Base-by-base conservation (phyloP, 1,140 invertebrate species). In the Brachionus rubens region DNA sequence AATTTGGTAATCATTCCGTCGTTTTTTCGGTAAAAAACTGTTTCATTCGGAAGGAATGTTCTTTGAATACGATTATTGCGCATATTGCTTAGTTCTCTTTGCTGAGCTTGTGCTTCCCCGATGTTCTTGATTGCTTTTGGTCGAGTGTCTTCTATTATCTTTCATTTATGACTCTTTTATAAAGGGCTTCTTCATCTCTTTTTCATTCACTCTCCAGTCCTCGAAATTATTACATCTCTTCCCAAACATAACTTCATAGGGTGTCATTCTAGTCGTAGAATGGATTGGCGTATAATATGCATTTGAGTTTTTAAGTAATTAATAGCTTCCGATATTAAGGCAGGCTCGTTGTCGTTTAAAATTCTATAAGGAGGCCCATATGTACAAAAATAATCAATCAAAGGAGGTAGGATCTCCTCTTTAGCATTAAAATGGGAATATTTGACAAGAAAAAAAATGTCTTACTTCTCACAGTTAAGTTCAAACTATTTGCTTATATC, bases 1-100 rank as follows among this genome's bases (percentile, higher is more conserved):
- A 16, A n/a, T 43, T 68, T 68, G 0, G 65, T 43, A 30, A 68
- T 68, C 19, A 68, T 46, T 16, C 65, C 65, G n/a, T 68, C 65
- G 33, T 47, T 68, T 46, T 30, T 46, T 28, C 41, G 40, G 16
- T 28, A 46, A 28, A 46, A 24, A 47, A 47, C 30, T 0, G 36
- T 68, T 24, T 36, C 62, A 28, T 43, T 48, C 0, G 6, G 0
- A 24, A 43, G 30, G 26, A 46, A 43, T 48, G 33, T 46, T n/a
- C 46, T 48, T n/a, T 41, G 19, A 28, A 46, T 43, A 41, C 36
- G 16, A 16, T 68, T 68, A 52, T 56, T 56, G 10, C 30, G 28
- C 26, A 6, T 56, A 56, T 56, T 56, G 4, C 24, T 33, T 56
- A 56, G 30, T 30, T 56, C 1, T 30, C 16, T 33, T 68, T 68